A percentile compares a stretch with the other conserved stretches of the same genome.
Conservation (phyloP, 2,888 invertebrate genomes). For the Microchrysa polita region DNA sequence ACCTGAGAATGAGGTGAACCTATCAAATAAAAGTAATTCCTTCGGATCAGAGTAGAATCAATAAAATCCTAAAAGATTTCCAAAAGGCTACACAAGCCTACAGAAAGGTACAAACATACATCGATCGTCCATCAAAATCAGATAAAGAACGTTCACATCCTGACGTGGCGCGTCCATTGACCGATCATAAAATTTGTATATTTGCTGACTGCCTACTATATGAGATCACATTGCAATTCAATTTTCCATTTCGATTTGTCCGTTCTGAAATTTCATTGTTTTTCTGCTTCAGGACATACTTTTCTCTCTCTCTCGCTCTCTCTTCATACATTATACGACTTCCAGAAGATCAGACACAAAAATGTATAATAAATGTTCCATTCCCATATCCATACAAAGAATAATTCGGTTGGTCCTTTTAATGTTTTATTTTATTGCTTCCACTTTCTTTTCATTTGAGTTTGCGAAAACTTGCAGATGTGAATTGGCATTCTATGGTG, state of each 20-base stretch:
- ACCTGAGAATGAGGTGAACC: not conserved
- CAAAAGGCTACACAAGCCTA: too few species aligned
- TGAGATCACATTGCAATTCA: constrained; percentile 28
- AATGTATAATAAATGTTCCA: constrained; percentile 12
- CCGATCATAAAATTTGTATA: constrained; percentile 34
- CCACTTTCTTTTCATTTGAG: constrained; percentile 25
- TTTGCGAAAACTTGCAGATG: not conserved
- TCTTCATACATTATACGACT: not conserved
- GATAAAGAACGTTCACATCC: too few species aligned
- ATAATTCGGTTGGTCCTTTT: constrained; percentile 19
- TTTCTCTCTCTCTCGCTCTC: not conserved
- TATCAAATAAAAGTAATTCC: not conserved
- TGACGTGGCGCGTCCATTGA: not conserved
- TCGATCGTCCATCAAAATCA: too few species aligned
- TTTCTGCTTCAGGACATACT: not conserved
- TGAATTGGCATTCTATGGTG: too few species aligned
- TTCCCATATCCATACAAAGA: not conserved
- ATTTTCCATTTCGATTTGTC: constrained; percentile 11
- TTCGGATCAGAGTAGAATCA: not conserved
- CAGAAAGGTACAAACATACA: too few species aligned
- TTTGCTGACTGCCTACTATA: constrained; percentile 40
- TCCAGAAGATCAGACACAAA: not conserved
- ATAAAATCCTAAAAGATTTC: too few species aligned
- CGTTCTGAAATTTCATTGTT: not conserved
- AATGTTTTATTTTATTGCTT: constrained; percentile 26